phyloP scores from a whole-genome alignment of 1,140 invertebrate species.

The Camponotus pennsylvanicus region DNA sequence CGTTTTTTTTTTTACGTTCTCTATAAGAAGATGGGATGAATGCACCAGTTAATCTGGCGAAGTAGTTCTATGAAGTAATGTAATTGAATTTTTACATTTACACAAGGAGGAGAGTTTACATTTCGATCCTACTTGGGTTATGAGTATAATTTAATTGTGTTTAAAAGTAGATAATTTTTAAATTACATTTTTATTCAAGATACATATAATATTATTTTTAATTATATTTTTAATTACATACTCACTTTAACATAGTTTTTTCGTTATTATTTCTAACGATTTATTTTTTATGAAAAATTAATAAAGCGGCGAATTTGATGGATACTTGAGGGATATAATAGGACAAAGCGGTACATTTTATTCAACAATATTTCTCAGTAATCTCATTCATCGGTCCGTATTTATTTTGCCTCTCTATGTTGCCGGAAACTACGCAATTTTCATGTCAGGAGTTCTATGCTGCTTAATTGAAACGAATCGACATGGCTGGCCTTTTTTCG shows the following conservation, averaged over 20 bases:
- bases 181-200: neutral
- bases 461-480: slow-evolving; percentile 36
- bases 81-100: slow-evolving; percentile 47
- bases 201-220: neutral
- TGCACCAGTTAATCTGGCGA: slow-evolving; percentile 6
- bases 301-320: too few relatives aligned
- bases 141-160: neutral
- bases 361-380: neutral
- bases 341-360: too few relatives aligned
- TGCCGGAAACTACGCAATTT: neutral
- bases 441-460: neutral
- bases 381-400: neutral
- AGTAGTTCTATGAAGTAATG: slow-evolving; percentile 31
- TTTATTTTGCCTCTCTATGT: neutral
- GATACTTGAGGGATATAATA: too few relatives aligned
- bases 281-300: neutral
- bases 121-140: neutral
- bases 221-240: too few relatives aligned
- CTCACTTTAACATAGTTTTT: neutral
- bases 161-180: neutral
- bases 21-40: neutral
- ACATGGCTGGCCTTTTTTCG: slow-evolving; percentile 6
- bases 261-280: neutral
- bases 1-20: slow-evolving; percentile 19
- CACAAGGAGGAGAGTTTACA: neutral